A percentile compares a stretch with the other conserved stretches of the same genome.
Conservation (phyloP, 2,797 vertebrate genomes). For the Aphelocoma californica region DNA sequence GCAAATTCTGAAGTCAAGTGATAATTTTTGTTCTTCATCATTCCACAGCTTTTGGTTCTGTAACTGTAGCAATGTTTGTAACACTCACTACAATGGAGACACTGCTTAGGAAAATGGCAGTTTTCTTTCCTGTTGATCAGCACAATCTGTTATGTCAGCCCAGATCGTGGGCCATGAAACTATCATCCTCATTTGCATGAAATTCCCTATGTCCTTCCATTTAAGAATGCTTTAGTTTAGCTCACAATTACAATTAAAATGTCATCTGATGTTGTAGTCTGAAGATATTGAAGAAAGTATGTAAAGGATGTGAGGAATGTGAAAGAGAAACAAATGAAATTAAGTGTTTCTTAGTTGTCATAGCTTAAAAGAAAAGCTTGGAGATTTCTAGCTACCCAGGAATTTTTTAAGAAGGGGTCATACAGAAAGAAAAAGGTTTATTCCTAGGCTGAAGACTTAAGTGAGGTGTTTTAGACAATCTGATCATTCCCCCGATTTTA, state of each 20-base stretch:
- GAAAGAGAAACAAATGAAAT: neutral
- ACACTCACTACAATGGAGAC: neutral
- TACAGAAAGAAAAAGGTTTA: neutral
- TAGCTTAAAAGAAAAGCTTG: neutral
- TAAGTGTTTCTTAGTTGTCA: neutral
- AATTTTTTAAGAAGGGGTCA: neutral
- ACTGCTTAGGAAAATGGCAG: neutral
- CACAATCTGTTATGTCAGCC: neutral
- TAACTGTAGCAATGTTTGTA: neutral
- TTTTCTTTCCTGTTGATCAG: rapidly evolving
- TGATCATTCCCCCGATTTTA: neutral
- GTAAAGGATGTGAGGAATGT: neutral
- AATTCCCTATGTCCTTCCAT: neutral
- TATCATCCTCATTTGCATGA: neutral
- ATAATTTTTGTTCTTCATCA: neutral
- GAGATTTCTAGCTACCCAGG: neutral
- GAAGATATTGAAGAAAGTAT: neutral
- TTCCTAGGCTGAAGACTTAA: neutral
- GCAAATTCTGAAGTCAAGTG: neutral
- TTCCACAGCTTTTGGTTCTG: neutral
- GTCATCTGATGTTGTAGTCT: neutral
- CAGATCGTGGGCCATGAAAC: neutral
- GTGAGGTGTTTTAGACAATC: neutral
- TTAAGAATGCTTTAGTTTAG: neutral
- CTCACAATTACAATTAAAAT: neutral